Percentiles rank a stretch among this genome's conserved stretches.
Evolutionary conservation across 1,140 invertebrate species (phyloP).

Genomic region (Nephotettix cincticeps): DNA sequence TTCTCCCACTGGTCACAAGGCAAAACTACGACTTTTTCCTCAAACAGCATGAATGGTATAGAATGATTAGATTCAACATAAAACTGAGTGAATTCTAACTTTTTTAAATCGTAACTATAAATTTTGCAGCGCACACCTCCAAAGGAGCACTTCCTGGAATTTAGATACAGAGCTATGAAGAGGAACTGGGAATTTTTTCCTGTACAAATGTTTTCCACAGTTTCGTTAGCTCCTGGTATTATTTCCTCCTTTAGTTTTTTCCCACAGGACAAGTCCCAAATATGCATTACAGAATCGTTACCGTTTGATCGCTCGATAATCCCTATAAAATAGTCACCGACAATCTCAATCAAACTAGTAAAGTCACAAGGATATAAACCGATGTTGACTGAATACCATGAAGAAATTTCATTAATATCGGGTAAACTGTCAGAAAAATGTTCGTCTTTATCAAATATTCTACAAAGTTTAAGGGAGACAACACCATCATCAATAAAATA

Average conservation of each 20-base stretch:
- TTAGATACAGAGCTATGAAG: not conserved
- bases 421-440: slow-evolving; percentile 19
- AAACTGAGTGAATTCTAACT: slow-evolving; percentile 18
- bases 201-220: slow-evolving; percentile 5
- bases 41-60: slow-evolving; percentile 12
- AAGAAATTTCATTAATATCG: not conserved
- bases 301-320: not conserved
- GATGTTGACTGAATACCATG: slow-evolving; percentile 31
- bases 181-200: slow-evolving; percentile 2
- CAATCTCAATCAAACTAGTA: slow-evolving; percentile 26
- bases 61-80: slow-evolving; percentile 10
- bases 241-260: slow-evolving; percentile 24
- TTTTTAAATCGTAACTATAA: slow-evolving; percentile 26
- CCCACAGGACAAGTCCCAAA: slow-evolving; percentile 29
- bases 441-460: slow-evolving; percentile 28
- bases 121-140: not conserved
- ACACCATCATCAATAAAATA: slow-evolving; percentile 13
- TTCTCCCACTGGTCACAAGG: slow-evolving; percentile 9
- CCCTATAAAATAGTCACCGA: slow-evolving; percentile 34
- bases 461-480: slow-evolving; percentile 10
- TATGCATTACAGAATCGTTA: slow-evolving; percentile 26
- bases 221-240: slow-evolving; percentile 22
- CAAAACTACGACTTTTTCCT: not conserved
- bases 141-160: not conserved
- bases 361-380: slow-evolving; percentile 34